These are phyloP conservation scores for Phylloscopus trochilus DNA, from an alignment of 2,113 vertebrate genomes.

Conservation along the genomic window DNA sequence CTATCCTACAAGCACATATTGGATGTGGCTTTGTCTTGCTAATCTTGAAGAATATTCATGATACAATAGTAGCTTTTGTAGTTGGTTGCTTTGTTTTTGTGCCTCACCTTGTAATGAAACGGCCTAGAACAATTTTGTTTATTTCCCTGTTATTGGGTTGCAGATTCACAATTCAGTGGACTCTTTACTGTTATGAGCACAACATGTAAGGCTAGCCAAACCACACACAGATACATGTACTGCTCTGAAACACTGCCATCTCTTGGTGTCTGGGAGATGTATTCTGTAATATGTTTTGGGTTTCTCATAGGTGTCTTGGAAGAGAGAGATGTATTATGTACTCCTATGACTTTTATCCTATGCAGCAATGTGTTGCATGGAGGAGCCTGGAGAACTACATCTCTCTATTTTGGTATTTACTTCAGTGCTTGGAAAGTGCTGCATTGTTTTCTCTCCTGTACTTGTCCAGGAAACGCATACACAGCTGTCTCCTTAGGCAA, in stretches of 20 bases:
- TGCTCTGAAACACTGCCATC: slow-evolving; percentile 50
- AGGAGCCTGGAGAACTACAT: background rate
- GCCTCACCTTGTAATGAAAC: background rate
- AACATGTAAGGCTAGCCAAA: background rate
- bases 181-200: background rate
- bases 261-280: slow-evolving; percentile 18
- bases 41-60: background rate
- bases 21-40: background rate
- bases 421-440: background rate
- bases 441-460: background rate
- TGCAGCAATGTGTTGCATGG: background rate
- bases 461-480: background rate
- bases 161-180: background rate
- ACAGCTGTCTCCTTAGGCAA: background rate
- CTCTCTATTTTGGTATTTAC: background rate
- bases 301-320: background rate
- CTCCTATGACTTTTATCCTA: background rate
- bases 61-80: background rate
- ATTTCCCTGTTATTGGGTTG: background rate
- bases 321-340: background rate
- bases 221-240: background rate
- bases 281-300: background rate
- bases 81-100: background rate
- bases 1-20: background rate
- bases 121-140: background rate